Evolutionary conservation across 1,140 invertebrate genomes (phyloP).

Genomic region (Diploscapter pachys): DNA sequence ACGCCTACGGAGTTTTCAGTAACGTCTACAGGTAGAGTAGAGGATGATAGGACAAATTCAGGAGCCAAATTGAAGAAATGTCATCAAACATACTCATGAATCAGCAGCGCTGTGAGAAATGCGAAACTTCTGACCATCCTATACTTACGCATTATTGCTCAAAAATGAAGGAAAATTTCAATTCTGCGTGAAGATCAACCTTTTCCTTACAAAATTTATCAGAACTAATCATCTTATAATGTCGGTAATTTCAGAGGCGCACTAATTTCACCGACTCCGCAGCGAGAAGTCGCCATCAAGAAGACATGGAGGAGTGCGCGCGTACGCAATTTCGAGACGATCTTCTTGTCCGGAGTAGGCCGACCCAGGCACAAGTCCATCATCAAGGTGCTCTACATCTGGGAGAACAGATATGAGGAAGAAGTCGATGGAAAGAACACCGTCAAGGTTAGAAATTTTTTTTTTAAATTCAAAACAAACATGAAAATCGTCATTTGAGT

Average conservation of each 20-base stretch:
- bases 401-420: constrained; percentile 24
- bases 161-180: no score
- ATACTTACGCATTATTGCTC: no score
- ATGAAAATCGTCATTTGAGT: neutral
- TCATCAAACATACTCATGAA: no score
- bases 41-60: no score
- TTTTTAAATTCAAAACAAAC: no score
- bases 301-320: constrained; percentile 45
- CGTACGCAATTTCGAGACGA: constrained; percentile 23
- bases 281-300: constrained; percentile 40
- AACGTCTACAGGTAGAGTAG: constrained; percentile 15
- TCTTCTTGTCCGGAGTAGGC: constrained; percentile 34
- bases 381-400: constrained; percentile 45
- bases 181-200: no score
- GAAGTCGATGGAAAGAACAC: neutral
- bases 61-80: no score
- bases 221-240: no score
- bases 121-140: no score
- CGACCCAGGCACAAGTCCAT: constrained; percentile 44
- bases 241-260: neutral
- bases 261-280: neutral
- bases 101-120: no score
- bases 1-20: constrained; percentile 27
- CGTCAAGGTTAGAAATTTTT: neutral
- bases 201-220: no score